These are phyloP conservation scores for Ceyx margarethae DNA, from an alignment of 2,113 vertebrate genomes.

Conservation along the genomic window DNA sequence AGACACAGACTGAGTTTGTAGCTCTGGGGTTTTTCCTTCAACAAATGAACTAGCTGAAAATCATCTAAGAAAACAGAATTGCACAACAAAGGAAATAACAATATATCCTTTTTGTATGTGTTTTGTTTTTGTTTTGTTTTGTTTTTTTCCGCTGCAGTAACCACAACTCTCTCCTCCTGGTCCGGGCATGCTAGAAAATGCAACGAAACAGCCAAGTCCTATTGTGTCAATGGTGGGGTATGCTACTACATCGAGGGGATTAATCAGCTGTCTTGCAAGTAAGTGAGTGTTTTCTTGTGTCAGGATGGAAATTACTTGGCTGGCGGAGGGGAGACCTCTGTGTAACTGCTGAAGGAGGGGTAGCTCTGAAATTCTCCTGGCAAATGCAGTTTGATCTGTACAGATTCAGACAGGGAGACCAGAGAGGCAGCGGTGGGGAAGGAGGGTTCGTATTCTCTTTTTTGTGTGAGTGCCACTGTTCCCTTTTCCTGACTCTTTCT, in stretches of 20 bases:
- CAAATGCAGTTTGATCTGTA: not conserved
- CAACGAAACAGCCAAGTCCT: constrained; percentile 95
- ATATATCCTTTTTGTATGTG: constrained; percentile 32
- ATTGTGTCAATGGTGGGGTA: constrained; percentile 95
- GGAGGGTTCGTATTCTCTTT: not conserved
- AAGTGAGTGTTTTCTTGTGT: constrained; percentile 77
- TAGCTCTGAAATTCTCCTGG: not conserved
- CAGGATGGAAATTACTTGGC: not conserved
- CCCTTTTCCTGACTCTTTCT: constrained; percentile 6
- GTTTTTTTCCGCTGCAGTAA: constrained; percentile 75
- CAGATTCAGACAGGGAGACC: not conserved
- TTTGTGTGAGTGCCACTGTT: not conserved
- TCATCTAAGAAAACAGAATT: constrained; percentile 4
- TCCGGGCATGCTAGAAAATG: constrained; percentile 93
- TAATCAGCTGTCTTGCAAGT: constrained; percentile 98
- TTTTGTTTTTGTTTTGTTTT: not conserved
- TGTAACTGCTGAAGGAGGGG: not conserved
- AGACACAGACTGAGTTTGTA: not conserved
- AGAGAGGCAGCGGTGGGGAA: not conserved
- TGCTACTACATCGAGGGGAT: constrained; percentile 98
- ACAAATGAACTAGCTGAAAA: not conserved
- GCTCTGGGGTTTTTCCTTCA: not conserved
- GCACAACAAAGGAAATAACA: constrained; percentile 9
- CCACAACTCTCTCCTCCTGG: constrained; percentile 88
- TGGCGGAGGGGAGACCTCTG: not conserved